A percentile compares a stretch with the other conserved stretches of the same genome.
phyloP scores from a whole-genome alignment of 2,113 vertebrate species.

The Athene noctua region DNA sequence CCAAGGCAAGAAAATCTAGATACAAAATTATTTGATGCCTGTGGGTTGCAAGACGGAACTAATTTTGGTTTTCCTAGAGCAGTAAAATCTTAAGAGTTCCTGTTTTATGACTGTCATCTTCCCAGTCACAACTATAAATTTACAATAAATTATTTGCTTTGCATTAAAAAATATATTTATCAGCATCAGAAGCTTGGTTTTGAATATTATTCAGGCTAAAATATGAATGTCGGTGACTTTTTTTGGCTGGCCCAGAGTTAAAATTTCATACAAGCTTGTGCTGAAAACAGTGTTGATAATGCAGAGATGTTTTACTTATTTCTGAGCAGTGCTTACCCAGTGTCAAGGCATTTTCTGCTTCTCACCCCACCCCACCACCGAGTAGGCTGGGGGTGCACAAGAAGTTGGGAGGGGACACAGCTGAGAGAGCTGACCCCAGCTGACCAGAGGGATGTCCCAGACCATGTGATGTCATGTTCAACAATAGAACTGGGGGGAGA shows the following conservation, averaged over 20 bases:
- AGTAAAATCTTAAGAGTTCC: not conserved
- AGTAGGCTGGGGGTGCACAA: not conserved
- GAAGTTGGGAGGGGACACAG: not conserved
- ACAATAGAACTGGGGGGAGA: not conserved
- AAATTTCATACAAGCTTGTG: not conserved
- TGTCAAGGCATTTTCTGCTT: not conserved
- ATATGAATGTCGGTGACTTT: not conserved
- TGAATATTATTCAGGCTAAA: not conserved
- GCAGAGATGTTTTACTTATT: not conserved
- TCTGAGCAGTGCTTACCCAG: not conserved
- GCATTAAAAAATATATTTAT: not conserved
- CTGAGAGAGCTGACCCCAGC: not conserved
- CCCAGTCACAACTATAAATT: not conserved
- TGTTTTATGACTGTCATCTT: not conserved
- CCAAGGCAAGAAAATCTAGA: not conserved
- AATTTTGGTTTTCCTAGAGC: not conserved
- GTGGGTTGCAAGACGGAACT: not conserved
- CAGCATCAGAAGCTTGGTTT: not conserved
- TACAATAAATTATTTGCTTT: not conserved
- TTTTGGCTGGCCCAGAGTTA: not conserved
- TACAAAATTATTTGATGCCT: not conserved
- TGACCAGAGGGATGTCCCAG: not conserved
- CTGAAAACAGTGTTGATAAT: not conserved
- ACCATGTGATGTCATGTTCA: not conserved
- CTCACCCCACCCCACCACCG: fast-evolving